These are phyloP conservation scores for Sinocyclocheilus anshuiensis DNA, from an alignment of 2,113 vertebrate genomes.

Conservation along the genomic window DNA sequence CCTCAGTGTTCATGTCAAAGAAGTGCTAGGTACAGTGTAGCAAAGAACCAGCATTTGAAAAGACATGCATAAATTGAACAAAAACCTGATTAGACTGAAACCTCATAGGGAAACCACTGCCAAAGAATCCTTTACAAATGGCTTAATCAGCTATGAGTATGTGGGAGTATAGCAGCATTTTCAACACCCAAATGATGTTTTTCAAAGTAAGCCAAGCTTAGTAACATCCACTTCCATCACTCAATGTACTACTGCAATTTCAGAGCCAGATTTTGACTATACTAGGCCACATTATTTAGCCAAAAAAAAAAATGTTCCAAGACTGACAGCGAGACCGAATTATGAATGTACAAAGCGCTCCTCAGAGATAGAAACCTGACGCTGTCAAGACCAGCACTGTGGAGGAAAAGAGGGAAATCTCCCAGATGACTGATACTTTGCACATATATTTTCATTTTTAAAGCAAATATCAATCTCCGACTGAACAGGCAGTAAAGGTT, in stretches of 20 bases:
- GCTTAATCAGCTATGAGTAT: background rate
- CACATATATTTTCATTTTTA: constrained; percentile 54
- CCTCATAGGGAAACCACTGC: background rate
- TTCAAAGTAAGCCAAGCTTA: constrained; percentile 28
- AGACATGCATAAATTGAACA: background rate
- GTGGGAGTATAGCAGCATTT: constrained; percentile 13
- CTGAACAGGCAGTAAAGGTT: constrained; percentile 51
- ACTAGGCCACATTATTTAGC: constrained; percentile 37
- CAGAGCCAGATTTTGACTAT: constrained; percentile 39
- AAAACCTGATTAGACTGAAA: background rate
- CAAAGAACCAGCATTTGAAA: background rate
- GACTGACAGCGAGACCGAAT: constrained; percentile 33
- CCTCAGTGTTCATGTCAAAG: constrained; percentile 17
- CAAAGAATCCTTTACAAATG: background rate
- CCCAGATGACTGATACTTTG: constrained; percentile 54
- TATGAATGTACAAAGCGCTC: constrained; percentile 54
- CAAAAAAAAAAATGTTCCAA: constrained; percentile 20
- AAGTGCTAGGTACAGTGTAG: constrained; percentile 35
- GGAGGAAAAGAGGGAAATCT: constrained; percentile 41
- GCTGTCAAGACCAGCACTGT: constrained; percentile 37
- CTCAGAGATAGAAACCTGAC: constrained; percentile 46
- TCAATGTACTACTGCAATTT: constrained; percentile 50
- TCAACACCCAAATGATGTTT: constrained; percentile 14
- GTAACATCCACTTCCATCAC: constrained; percentile 43
- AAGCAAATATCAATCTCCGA: constrained; percentile 59